Conservation (phyloP, 2,113 vertebrate species). For the Illadopsis cleaveri region DNA sequence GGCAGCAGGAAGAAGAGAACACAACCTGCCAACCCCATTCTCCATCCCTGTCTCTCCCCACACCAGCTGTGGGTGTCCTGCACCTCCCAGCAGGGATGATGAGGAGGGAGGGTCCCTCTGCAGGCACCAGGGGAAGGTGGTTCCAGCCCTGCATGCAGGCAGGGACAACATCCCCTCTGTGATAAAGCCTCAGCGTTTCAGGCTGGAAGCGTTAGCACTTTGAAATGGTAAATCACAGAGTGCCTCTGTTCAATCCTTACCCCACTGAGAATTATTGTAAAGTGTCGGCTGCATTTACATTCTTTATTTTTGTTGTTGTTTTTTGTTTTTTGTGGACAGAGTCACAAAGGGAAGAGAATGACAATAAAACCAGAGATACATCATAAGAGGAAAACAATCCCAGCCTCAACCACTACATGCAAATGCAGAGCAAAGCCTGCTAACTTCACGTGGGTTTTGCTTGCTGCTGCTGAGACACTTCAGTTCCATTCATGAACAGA, state of each 20-base stretch:
- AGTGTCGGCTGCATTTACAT: neutral
- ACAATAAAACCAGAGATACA: slow-evolving; percentile 10
- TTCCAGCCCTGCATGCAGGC: neutral
- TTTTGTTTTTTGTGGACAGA: neutral
- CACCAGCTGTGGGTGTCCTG: neutral
- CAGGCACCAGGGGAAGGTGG: neutral
- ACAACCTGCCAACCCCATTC: no score
- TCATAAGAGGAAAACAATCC: neutral
- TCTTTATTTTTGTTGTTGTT: neutral
- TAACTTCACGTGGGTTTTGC: neutral
- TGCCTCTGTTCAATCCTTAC: neutral
- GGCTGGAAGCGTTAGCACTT: slow-evolving; percentile 14
- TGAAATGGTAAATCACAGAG: slow-evolving; percentile 14
- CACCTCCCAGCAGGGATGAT: rapidly evolving
- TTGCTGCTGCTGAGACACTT: neutral
- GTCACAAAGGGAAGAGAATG: neutral
- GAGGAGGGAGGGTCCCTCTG: neutral
- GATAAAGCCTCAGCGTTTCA: neutral
- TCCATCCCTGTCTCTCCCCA: neutral
- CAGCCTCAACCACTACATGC: neutral
- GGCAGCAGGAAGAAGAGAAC: neutral
- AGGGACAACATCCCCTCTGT: neutral
- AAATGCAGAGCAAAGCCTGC: neutral
- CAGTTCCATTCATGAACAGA: neutral
- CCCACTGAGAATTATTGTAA: neutral